Percentiles rank a stretch among this genome's conserved stretches.
These are phyloP conservation scores for Hipparchia sbordonii DNA, from an alignment of 2,888 invertebrate genomes.

Conservation along the genomic window DNA sequence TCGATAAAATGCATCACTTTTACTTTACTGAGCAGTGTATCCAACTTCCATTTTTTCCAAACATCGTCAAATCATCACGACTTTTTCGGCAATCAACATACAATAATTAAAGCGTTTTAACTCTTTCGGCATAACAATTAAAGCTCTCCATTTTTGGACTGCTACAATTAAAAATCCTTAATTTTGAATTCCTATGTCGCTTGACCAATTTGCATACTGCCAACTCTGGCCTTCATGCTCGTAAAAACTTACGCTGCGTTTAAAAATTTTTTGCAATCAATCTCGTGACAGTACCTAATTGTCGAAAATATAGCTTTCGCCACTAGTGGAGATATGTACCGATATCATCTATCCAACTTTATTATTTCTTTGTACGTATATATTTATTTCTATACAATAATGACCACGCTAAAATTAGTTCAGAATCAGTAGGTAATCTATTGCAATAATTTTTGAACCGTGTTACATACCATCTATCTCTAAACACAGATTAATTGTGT, in stretches of 20 bases:
- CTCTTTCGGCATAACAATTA: constrained; percentile 7
- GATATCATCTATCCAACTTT: too few relatives aligned
- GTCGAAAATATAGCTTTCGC: too few relatives aligned
- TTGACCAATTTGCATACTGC: constrained; percentile 14
- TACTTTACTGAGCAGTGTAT: too few relatives aligned
- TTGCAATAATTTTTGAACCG: too few relatives aligned
- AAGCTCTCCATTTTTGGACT: not conserved
- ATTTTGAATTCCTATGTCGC: constrained; percentile 13
- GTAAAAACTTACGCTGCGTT: not conserved
- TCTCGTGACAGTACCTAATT: not conserved
- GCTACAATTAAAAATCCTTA: constrained; percentile 4
- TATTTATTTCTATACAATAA: too few relatives aligned
- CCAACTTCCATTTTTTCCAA: not conserved
- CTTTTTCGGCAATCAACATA: not conserved
- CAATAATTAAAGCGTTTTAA: constrained; percentile 6
- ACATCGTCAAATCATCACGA: not conserved
- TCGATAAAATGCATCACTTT: not conserved
- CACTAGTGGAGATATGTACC: too few relatives aligned
- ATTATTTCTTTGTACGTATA: too few relatives aligned
- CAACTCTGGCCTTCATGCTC: not conserved
- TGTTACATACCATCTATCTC: too few relatives aligned
- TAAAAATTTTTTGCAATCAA: not conserved
- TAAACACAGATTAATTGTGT: too few relatives aligned
- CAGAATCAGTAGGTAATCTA: too few relatives aligned
- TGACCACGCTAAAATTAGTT: too few relatives aligned